phyloP scores from a whole-genome alignment of 1,140 invertebrate species.

The Drosophila mayri region DNA sequence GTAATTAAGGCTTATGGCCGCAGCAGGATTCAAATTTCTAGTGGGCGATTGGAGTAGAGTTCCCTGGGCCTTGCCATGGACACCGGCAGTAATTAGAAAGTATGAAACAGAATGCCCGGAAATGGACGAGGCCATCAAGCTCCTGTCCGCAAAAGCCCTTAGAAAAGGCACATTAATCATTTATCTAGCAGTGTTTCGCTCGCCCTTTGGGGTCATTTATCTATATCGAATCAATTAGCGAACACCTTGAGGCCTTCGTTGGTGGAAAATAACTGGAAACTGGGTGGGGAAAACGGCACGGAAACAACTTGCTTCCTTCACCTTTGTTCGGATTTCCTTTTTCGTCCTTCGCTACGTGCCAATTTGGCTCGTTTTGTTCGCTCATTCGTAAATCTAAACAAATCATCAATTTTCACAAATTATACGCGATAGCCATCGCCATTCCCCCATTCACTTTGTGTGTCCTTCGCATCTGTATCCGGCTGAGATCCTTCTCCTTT shows the following conservation, averaged over 20 bases:
- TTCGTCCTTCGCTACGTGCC: constrained; percentile 67
- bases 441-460: neutral
- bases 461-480: constrained; percentile 16
- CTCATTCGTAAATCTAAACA: constrained; percentile 83
- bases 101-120: constrained; percentile 19
- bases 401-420: constrained; percentile 84
- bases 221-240: constrained; percentile 80
- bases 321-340: constrained; percentile 40
- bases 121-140: neutral
- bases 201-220: constrained; percentile 71
- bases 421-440: constrained; percentile 61
- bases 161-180: constrained; percentile 67
- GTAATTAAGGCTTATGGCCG: constrained; percentile 62
- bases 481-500: constrained; percentile 21
- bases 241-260: constrained; percentile 61
- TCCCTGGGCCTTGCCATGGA: neutral
- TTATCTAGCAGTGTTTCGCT: constrained; percentile 36
- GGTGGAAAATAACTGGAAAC: constrained; percentile 2
- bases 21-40: constrained; percentile 31
- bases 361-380: constrained; percentile 81
- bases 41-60: constrained; percentile 21
- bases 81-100: constrained; percentile 32
- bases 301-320: constrained; percentile 17
- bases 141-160: neutral
- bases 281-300: constrained; percentile 1